Conservation (phyloP, 1,140 invertebrate genomes). For the Apis florea region DNA sequence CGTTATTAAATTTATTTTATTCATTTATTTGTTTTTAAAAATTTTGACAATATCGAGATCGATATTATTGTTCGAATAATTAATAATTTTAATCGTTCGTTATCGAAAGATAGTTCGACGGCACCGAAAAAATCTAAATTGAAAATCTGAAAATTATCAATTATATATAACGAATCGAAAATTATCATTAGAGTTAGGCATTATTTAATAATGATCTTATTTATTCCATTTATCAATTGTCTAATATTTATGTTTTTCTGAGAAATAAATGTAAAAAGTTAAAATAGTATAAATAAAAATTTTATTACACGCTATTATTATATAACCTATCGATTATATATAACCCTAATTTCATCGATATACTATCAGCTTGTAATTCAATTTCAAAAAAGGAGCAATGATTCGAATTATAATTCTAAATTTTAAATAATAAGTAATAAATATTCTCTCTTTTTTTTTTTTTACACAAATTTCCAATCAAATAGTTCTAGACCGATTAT, state of each 20-base stretch:
- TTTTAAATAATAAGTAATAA: not conserved
- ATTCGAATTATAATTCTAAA: not conserved
- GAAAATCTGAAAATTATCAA: conserved; percentile 5
- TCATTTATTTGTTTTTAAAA: not conserved
- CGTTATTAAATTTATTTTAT: not conserved
- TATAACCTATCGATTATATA: no score
- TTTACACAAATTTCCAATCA: not conserved
- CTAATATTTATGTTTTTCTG: no score
- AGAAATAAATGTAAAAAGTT: no score
- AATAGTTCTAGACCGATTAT: not conserved
- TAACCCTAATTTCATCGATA: no score
- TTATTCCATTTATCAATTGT: not conserved
- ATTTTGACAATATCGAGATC: not conserved
- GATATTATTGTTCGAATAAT: not conserved
- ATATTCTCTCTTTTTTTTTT: not conserved
- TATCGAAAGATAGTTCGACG: not conserved
- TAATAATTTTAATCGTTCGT: not conserved
- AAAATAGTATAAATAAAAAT: no score
- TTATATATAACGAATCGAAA: conserved; percentile 28
- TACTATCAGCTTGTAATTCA: no score
- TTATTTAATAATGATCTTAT: not conserved
- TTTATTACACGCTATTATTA: no score
- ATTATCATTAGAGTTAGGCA: conserved; percentile 21
- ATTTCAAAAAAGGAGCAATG: no score
- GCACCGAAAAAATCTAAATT: conserved; percentile 30